These are phyloP conservation scores for Sminthurinus aureus DNA, from an alignment of 2,888 invertebrate species.

Conservation along the genomic window DNA sequence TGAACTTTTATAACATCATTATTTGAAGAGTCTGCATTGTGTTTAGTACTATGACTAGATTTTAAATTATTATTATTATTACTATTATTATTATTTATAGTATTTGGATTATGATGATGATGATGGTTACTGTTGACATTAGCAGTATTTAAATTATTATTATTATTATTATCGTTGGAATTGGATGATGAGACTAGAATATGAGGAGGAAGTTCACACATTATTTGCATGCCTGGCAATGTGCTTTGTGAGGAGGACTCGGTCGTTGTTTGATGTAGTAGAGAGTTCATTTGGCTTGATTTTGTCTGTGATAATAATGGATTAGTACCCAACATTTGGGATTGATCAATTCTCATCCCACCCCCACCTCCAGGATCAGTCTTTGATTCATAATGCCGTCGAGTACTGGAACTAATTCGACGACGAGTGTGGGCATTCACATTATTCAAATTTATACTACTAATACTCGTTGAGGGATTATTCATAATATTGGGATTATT, in stretches of 20 bases:
- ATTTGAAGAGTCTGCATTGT: conserved; percentile 14
- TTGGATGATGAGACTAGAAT: conserved; percentile 10
- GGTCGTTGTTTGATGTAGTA: conserved; percentile 28
- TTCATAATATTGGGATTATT: neutral
- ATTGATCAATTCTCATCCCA: neutral
- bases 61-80: conserved; percentile 29
- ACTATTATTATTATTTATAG: conserved; percentile 7
- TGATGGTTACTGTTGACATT: conserved; percentile 26
- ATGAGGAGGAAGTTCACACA: conserved; percentile 33
- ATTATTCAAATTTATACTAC: conserved; percentile 17
- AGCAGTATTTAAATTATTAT: conserved; percentile 19
- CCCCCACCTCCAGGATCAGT: conserved; percentile 40
- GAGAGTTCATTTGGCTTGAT: conserved; percentile 39
- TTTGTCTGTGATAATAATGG: neutral
- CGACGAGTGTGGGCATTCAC: conserved; percentile 33
- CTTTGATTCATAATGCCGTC: conserved; percentile 42
- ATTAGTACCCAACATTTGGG: neutral
- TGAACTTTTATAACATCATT: conserved; percentile 12
- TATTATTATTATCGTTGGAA: conserved; percentile 26
- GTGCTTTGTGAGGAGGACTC: conserved; percentile 34
- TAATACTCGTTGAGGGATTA: neutral
- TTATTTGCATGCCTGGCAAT: conserved; percentile 12
- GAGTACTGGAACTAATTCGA: neutral
- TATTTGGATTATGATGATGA: conserved; percentile 21
- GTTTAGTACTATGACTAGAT: conserved; percentile 26